Evolutionary conservation across 1,140 invertebrate species (phyloP), one percentile per base, ranked within the genome.

Genomic region (Neelides sp.): DNA sequence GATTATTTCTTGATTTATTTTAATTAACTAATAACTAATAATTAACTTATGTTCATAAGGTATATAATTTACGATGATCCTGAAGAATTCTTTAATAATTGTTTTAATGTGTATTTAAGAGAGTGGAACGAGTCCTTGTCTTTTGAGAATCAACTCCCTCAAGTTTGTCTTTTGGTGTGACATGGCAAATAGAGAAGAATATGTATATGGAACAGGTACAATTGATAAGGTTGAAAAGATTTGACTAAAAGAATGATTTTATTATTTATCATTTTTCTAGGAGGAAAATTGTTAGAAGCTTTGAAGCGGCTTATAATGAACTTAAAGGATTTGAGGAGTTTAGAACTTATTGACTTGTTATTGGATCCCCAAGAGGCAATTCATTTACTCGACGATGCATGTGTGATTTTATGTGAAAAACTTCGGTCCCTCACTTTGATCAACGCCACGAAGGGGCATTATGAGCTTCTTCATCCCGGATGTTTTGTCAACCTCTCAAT

Each of bases 131-230:
- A 23, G 40, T 24, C 20, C 61, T 1, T 59, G 60, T n/a, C 37
- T 61, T 7, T 57, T 58, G 0, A 71, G 78, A 22, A 75, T 84
- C 36, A 67, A 73, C 2, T 71, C 73, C 1, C 65, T 85, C 5
- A 77, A 80, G 54, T 88, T 87, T 61, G 79, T 78, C 2, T 90
- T 89, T 64, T 78, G 80, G 0, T 89, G 85, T 64, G 80, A 84
- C 56, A 80, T 82, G 74, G 68, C 62, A 4, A 68, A 69, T 2
- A 70, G 68, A 32, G 62, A 71, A 57, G 71, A 77, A 41, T 73
- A 79, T 69, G 26, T 75, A 75, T 61, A 69, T 71, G 42, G 72
- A 73, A 23, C 73, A 73, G 64, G 67, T 40, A 26, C 58, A 22
- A 59, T 59, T n/a, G 52, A 57, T 64, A 64, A n/a, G n/a, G n/a